Evolutionary conservation across 2,113 vertebrate genomes (phyloP).

Genomic region (Psittacus erithacus): DNA sequence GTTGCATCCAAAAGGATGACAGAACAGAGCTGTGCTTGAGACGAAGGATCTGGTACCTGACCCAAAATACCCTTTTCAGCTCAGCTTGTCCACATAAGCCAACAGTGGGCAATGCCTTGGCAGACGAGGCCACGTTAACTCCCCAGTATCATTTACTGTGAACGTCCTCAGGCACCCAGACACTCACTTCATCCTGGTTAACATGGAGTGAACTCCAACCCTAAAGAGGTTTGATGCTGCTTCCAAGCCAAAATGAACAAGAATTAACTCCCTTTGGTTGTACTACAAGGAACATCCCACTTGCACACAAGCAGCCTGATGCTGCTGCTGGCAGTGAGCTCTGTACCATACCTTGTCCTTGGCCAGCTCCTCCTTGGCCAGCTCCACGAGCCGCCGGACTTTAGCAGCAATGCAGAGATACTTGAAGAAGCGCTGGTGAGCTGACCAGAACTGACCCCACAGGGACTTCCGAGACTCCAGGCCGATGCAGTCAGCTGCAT

Average conservation of each 20-base stretch:
- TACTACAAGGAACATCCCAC: neutral
- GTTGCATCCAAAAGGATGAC: neutral
- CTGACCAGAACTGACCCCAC: conserved; percentile 99
- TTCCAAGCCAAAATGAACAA: neutral
- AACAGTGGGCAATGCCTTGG: neutral
- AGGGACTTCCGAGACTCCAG: conserved; percentile 93
- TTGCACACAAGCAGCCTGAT: accelerated
- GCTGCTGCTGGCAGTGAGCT: neutral
- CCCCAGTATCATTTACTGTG: neutral
- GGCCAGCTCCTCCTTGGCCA: conserved; percentile 87
- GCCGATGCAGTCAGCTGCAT: conserved; percentile 87
- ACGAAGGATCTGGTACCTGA: neutral
- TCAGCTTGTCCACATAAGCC: neutral
- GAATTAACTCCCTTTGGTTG: neutral
- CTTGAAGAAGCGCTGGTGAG: conserved; percentile 99
- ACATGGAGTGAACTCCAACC: neutral
- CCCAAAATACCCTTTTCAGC: neutral
- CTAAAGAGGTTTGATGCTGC: neutral
- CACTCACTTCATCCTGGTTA: neutral
- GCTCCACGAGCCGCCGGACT: conserved; percentile 89
- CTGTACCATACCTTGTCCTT: conserved; percentile 85
- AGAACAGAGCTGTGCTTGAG: neutral
- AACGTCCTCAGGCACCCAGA: accelerated
- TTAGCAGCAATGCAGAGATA: conserved; percentile 98
- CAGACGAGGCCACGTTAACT: accelerated